A percentile compares a stretch with the other conserved stretches of the same genome.
Evolutionary conservation across 2,888 invertebrate species (phyloP).

Genomic region (Xiphydria camelus): DNA sequence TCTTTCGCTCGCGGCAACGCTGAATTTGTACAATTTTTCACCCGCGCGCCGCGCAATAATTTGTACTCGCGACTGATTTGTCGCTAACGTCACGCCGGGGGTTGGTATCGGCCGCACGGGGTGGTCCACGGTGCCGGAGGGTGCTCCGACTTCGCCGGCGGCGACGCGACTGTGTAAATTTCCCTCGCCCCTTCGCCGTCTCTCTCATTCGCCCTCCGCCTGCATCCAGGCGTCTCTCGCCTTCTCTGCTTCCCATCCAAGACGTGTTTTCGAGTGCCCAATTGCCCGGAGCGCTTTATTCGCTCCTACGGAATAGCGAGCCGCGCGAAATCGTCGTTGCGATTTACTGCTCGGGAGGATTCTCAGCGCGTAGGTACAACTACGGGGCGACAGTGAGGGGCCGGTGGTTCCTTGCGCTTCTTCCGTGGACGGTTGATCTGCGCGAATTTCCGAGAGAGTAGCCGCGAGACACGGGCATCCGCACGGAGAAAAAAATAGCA

Average conservation of each 20-base stretch:
- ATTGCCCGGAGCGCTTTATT: no score
- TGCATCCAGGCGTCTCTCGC: neutral
- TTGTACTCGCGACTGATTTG: constrained; percentile 1
- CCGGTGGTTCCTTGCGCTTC: no score
- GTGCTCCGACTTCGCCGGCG: no score
- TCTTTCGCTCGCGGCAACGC: constrained; percentile 4
- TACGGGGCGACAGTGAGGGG: no score
- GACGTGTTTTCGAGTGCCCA: neutral
- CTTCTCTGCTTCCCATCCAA: neutral
- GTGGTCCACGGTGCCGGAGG: no score
- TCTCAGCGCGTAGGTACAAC: neutral
- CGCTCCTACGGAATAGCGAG: no score
- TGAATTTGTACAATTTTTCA: neutral
- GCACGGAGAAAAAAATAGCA: no score
- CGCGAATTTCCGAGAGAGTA: no score
- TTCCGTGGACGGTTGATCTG: no score
- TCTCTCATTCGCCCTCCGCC: neutral
- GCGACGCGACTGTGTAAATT: constrained; percentile 3
- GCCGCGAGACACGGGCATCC: no score
- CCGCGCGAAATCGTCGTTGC: neutral
- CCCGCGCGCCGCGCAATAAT: neutral
- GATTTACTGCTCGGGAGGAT: neutral
- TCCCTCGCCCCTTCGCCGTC: neutral
- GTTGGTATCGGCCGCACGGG: no score
- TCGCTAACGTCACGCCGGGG: neutral